Evolutionary conservation across 2,888 invertebrate species (phyloP), one percentile per base, ranked within the genome.

Genomic region (Meloe dianella): DNA sequence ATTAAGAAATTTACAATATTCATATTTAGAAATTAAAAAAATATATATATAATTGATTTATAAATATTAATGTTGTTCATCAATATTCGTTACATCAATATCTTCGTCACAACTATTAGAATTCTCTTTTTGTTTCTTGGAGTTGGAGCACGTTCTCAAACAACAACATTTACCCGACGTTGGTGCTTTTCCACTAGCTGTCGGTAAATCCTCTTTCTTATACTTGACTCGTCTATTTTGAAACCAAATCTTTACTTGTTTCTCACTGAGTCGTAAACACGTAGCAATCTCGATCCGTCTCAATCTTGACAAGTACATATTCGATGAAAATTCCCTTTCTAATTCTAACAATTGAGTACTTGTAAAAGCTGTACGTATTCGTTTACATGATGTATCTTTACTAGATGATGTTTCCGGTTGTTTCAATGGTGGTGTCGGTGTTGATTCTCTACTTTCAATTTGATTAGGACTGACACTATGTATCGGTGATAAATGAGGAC

Each of bases 161-260:
- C 87, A 87, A 72, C 86, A 86, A 72, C 87, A 88, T 72, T 86
- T 86, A 27, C 69, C 67, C 17, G 71, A 61, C 20, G 71, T 75
- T 59, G 30, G 64, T 12, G 54, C 27, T 62, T 67, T 66, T 10
- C 73, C 74, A 7, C 65, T 71, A 30, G 70, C 73, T 22, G 66
- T 71, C 8, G 91, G 91, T 8, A 89, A 84, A 78, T 92, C 92
- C 73, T 95, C 95, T 79, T 96, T 97, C 87, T 97, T 97, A 84
- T 94, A 89, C 82, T 97, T 97, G 0, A 97, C 97, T 2, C 96
- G 87, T 7, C 96, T 89, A 83, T 97, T 97, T 82, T 97, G 95
- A 84, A 97, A 97, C 97, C 96, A 95, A 73, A 94, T 94, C 83
- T 94, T 97, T 71, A 97, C 96, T 85, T 97, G 97, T 80, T 97